Conservation (phyloP, 2,797 vertebrate species). For the Karalla daura region DNA sequence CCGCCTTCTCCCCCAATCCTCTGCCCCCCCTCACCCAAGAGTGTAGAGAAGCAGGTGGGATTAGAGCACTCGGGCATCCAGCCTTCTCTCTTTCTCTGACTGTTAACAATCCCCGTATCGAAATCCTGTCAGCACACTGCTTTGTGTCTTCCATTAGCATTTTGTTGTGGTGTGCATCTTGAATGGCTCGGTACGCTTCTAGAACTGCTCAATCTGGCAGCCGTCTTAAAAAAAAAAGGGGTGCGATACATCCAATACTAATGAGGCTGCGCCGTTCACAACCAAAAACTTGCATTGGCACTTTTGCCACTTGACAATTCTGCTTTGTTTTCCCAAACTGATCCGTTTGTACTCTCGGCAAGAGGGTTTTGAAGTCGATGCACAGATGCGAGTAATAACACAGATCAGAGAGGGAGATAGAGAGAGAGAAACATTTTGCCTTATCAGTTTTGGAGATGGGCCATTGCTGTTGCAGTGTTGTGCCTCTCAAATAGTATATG, state of each 20-base stretch:
- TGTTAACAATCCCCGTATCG: conserved; percentile 78
- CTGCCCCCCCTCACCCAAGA: conserved; percentile 2
- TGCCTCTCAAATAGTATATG: conserved; percentile 53
- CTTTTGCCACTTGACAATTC: conserved; percentile 59
- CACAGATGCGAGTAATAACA: conserved; percentile 26
- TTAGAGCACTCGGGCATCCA: conserved; percentile 69
- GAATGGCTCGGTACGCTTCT: conserved; percentile 68
- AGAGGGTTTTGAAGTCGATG: conserved; percentile 35
- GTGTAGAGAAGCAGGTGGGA: conserved; percentile 66
- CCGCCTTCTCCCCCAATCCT: conserved; percentile 19
- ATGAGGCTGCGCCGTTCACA: conserved; percentile 72
- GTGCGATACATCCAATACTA: conserved; percentile 73
- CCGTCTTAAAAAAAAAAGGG: conserved; percentile 63
- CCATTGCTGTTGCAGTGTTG: conserved; percentile 30
- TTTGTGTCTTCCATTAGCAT: conserved; percentile 80
- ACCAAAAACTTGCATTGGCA: conserved; percentile 62
- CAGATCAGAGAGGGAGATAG: conserved; percentile 15
- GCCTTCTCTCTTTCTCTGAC: conserved; percentile 45
- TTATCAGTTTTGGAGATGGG: conserved; percentile 30
- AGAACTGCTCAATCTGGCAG: conserved; percentile 64
- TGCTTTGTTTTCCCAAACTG: conserved; percentile 33
- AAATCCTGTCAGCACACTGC: conserved; percentile 78
- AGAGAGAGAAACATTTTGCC: too few species aligned
- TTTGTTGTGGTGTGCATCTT: conserved; percentile 80
- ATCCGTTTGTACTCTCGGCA: conserved; percentile 27